Base-by-base conservation (phyloP, 2,797 vertebrate species). In the Anniella stebbinsi region DNA sequence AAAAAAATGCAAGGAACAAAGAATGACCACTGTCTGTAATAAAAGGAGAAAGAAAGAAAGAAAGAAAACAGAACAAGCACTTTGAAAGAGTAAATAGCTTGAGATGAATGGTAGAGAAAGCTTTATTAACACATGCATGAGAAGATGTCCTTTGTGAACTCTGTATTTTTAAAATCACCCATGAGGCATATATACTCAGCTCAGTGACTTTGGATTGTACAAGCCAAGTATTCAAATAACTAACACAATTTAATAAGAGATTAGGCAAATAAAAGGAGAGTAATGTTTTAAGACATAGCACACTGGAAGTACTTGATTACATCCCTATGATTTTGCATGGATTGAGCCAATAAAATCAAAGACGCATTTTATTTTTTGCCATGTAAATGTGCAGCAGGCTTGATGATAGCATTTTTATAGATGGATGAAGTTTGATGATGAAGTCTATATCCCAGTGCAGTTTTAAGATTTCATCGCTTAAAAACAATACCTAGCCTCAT, bases 261-360 rank as follows among this genome's bases (percentile, higher is more conserved):
- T 83, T 90, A 93, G 54, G 38, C 78, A 96, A 95, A 96, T 93
- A 95, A 96, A 96, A 93, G 90, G 91, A 93, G 88, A 93, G 91
- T 93, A 89, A 84, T 89, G 83, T 91, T 93, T 95, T 90, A 93
- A 93, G 93, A 88, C 81, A 48, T 80, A 92, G 93, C 60, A 77
- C 88, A 88, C 76, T 93, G 90, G 94, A 95, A 93, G 87, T 86
- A 95, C 75, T 84, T 92, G 84, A 93, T 95, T 95, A 89, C 54
- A 90, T 94, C 88, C 86, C 94, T 95, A 93, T 33, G 78, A 82
- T 94, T 89, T 91, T 93, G 67, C 45, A 93, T 87, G 95, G 92
- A 95, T 33, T 86, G 87, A 95, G 91, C 72, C 94, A 93, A 94
- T 96, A 90, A 89, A 81, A 36, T 92, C 82, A 91, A 93, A 93